Percentiles rank a stretch among this genome's conserved stretches.
These are phyloP conservation scores for Drosophila guanche DNA, from an alignment of 1,140 invertebrate species.

Conservation along the genomic window DNA sequence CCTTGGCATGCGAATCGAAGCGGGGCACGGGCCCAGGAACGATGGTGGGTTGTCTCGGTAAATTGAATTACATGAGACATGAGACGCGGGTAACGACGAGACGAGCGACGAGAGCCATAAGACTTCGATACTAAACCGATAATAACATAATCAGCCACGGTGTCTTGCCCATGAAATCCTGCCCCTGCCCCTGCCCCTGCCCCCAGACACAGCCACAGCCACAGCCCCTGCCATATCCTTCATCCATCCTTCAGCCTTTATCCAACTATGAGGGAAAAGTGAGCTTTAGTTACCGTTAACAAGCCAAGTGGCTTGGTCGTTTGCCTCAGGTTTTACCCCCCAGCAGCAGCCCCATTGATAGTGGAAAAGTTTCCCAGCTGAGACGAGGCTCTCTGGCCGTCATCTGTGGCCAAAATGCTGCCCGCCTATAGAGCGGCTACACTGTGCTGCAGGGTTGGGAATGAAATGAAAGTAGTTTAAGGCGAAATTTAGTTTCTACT, in stretches of 20 bases:
- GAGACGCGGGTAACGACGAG: slow-evolving; percentile 47
- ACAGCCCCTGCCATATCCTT: background rate
- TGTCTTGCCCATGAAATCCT: no score
- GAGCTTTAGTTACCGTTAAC: slow-evolving; percentile 73
- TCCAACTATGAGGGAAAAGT: slow-evolving; percentile 38
- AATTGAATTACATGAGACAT: slow-evolving; percentile 61
- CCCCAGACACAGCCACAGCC: background rate
- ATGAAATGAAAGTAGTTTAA: background rate
- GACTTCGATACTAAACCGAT: slow-evolving; percentile 76
- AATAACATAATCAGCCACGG: slow-evolving; percentile 71
- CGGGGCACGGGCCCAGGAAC: slow-evolving; percentile 3
- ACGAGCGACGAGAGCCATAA: slow-evolving; percentile 49
- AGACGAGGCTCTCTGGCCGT: slow-evolving; percentile 2
- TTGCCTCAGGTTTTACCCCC: slow-evolving; percentile 45
- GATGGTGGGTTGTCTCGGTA: slow-evolving; percentile 37
- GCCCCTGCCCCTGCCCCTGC: no score
- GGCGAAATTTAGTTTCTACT: background rate
- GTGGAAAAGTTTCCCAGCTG: slow-evolving; percentile 29
- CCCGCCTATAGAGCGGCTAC: background rate
- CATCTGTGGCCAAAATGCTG: background rate
- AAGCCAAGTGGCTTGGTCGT: slow-evolving; percentile 48
- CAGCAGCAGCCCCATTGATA: slow-evolving; percentile 28
- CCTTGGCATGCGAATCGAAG: slow-evolving; percentile 52
- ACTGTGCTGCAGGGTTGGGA: background rate
- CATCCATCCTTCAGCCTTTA: slow-evolving; percentile 1